These are phyloP conservation scores for Lycophotia porphyrea DNA, from an alignment of 2,888 invertebrate genomes.

Conservation along the genomic window DNA sequence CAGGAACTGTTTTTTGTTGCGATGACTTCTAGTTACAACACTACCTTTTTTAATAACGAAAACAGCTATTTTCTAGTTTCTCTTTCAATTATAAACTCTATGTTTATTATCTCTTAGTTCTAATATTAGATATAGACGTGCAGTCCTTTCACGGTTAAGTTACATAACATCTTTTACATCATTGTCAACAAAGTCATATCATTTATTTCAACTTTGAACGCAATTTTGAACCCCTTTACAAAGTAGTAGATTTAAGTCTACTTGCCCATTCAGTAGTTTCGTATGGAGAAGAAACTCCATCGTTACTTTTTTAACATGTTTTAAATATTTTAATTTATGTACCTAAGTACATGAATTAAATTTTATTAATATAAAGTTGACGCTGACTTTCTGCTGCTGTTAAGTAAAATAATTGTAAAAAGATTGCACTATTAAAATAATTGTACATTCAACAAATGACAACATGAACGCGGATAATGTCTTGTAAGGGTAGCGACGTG, in stretches of 20 bases:
- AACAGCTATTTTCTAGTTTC: background rate
- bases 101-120: constrained; percentile 5
- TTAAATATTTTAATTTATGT: too few species aligned
- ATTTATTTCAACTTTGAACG: background rate
- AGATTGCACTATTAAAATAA: background rate
- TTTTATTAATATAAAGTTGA: background rate
- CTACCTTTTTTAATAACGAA: background rate
- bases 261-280: background rate
- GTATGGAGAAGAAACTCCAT: background rate
- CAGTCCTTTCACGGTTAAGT: background rate
- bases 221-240: background rate
- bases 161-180: background rate
- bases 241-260: background rate
- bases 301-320: background rate
- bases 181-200: background rate
- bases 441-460: constrained; percentile 20
- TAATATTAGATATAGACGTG: background rate
- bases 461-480: constrained; percentile 6
- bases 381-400: background rate
- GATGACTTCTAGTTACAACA: too few species aligned
- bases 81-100: background rate
- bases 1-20: background rate
- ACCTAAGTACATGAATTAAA: background rate
- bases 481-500: constrained; percentile 13
- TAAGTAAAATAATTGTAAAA: background rate